A percentile compares a stretch with the other conserved stretches of the same genome.
Conservation (phyloP, 30 jellyfish, hydroid and myxozoan species). For the Mastigias papua region DNA sequence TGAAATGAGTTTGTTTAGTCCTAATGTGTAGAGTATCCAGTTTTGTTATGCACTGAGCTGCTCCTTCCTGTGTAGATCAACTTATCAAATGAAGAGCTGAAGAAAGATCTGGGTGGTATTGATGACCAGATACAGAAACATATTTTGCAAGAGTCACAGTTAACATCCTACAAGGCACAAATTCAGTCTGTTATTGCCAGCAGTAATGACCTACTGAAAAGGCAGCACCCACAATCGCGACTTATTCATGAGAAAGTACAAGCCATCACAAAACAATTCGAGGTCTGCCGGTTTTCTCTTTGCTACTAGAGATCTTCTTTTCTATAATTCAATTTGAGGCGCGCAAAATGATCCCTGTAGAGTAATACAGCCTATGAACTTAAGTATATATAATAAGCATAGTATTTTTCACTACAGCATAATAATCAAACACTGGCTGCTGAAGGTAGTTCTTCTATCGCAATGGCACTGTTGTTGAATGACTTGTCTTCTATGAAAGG, state of each 20-base stretch:
- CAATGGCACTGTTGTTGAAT: too few species aligned
- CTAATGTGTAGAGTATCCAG: too few species aligned
- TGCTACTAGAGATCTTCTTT: neutral
- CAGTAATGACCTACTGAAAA: constrained; percentile 23
- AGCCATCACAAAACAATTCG: neutral
- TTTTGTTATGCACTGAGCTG: too few species aligned
- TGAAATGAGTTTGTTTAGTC: too few species aligned
- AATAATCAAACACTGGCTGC: too few species aligned
- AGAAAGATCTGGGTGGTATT: constrained; percentile 19
- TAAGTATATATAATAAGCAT: too few species aligned
- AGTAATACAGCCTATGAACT: too few species aligned
- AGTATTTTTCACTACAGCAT: too few species aligned
- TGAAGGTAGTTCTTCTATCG: too few species aligned
- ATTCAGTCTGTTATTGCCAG: constrained; percentile 15
- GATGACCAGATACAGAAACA: constrained; percentile 68
- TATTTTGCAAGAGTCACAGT: constrained; percentile 47
- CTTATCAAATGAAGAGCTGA: constrained; percentile 42
- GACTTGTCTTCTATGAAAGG: too few species aligned
- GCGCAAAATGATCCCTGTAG: too few species aligned
- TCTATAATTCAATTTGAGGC: too few species aligned
- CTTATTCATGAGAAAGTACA: constrained; percentile 31
- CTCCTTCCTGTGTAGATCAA: constrained; percentile 38
- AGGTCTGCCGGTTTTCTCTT: constrained; percentile 10
- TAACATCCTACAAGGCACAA: constrained; percentile 22
- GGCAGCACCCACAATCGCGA: constrained; percentile 29